Conservation (phyloP, 1,140 invertebrate genomes). For the Musca vetustissima region DNA sequence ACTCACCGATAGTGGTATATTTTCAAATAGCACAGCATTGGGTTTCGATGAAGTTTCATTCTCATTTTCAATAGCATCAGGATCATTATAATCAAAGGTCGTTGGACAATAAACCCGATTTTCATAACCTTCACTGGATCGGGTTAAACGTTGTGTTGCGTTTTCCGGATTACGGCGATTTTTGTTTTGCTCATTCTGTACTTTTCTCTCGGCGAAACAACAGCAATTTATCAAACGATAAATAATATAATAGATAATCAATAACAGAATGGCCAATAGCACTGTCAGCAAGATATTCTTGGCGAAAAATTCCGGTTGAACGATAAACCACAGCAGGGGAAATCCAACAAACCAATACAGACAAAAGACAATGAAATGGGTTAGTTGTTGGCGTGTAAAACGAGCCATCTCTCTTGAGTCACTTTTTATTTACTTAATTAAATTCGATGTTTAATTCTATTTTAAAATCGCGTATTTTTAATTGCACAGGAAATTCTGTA, state of each 20-base stretch:
- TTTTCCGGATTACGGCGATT: background rate
- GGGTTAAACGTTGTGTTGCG: background rate
- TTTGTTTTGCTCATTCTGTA: background rate
- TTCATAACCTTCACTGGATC: background rate
- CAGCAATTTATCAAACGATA: conserved; percentile 10
- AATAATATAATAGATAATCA: background rate
- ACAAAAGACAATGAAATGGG: conserved; percentile 11
- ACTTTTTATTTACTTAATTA: too few relatives aligned
- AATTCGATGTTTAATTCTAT: too few relatives aligned
- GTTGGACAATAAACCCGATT: conserved; percentile 4
- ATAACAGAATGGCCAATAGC: conserved; percentile 6
- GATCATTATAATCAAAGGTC: background rate
- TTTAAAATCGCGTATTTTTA: too few relatives aligned
- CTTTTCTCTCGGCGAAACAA: background rate
- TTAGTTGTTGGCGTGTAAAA: background rate
- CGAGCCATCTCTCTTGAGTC: conserved; percentile 4
- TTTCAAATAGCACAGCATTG: background rate
- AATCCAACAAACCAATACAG: conserved; percentile 26
- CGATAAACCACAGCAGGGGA: conserved; percentile 24
- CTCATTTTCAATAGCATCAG: too few relatives aligned
- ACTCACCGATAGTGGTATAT: background rate
- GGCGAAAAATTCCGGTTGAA: background rate
- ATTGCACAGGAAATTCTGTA: too few relatives aligned
- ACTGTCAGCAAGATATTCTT: background rate
- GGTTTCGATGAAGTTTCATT: background rate